Conservation (phyloP, 2,797 vertebrate genomes). For the Xenops minutus region DNA sequence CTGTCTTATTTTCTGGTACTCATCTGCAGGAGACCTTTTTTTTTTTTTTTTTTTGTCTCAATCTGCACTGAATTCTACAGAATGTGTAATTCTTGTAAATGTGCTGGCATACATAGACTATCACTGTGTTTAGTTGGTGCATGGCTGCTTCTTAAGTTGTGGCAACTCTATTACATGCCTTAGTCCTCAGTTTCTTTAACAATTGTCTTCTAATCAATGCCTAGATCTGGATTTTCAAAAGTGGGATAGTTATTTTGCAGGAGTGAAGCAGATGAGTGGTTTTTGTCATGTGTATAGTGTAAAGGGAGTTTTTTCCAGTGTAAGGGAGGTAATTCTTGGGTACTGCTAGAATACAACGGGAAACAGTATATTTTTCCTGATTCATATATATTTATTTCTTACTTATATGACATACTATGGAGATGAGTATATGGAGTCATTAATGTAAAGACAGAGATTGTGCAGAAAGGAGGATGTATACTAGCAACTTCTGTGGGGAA, state of each 20-base stretch:
- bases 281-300: not conserved
- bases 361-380: not conserved
- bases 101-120: not conserved
- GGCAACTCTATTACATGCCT: not conserved
- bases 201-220: not conserved
- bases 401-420: not conserved
- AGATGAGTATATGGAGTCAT: not conserved
- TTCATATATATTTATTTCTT: not conserved
- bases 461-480: not conserved
- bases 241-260: not conserved
- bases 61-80: not conserved
- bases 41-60: not conserved
- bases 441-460: not conserved
- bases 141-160: not conserved
- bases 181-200: not conserved
- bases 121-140: not conserved
- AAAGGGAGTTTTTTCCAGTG: not conserved
- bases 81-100: not conserved
- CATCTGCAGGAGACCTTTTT: not conserved
- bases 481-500: not conserved
- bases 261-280: not conserved
- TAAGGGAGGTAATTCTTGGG: not conserved
- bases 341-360: not conserved
- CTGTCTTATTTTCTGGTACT: not conserved
- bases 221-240: not conserved